Percentiles rank a stretch among this genome's conserved stretches.
These are phyloP conservation scores for Phaenicophaeus curvirostris DNA, from an alignment of 2,797 vertebrate genomes.

Conservation along the genomic window DNA sequence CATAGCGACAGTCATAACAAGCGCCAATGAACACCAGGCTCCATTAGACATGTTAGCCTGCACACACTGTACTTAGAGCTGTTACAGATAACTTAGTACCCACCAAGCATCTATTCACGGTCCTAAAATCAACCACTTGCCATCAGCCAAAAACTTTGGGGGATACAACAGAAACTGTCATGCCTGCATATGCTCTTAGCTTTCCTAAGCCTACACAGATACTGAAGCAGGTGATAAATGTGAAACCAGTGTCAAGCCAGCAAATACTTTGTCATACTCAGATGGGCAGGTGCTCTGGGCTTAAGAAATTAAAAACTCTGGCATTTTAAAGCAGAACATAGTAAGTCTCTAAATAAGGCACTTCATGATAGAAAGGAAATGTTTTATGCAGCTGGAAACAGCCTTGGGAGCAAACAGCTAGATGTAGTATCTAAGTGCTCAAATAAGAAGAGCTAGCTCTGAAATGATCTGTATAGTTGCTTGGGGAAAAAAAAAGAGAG, in stretches of 20 bases:
- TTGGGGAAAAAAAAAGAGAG: rapidly evolving
- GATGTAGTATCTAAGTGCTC: not conserved
- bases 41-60: not conserved
- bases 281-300: not conserved
- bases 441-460: not conserved
- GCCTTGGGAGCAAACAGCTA: not conserved
- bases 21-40: not conserved
- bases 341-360: not conserved
- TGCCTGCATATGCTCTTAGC: not conserved
- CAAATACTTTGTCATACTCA: not conserved
- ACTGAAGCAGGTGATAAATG: not conserved
- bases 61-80: not conserved
- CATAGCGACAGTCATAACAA: not conserved
- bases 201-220: not conserved
- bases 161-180: not conserved
- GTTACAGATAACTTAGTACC: not conserved
- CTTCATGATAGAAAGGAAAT: not conserved
- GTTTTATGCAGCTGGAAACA: not conserved
- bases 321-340: not conserved
- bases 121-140: not conserved
- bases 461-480: not conserved
- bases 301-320: not conserved
- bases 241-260: not conserved
- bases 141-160: not conserved
- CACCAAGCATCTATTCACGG: rapidly evolving